These are phyloP conservation scores for Trogon surrucura DNA, from an alignment of 2,113 vertebrate genomes.

Conservation along the genomic window DNA sequence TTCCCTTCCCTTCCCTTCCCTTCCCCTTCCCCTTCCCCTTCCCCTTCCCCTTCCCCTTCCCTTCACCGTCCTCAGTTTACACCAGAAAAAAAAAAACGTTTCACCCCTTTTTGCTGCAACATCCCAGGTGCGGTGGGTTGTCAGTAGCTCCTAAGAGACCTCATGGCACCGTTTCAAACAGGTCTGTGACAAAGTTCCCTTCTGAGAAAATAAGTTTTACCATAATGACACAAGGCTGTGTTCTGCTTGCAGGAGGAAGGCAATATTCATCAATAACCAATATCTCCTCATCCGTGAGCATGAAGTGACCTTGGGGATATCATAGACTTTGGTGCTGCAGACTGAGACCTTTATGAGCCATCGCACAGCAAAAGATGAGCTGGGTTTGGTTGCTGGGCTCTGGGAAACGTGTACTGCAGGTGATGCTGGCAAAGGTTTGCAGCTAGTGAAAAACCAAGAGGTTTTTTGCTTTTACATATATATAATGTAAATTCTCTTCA, in stretches of 20 bases:
- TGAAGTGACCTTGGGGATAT: neutral
- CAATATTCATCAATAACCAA: neutral
- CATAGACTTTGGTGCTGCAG: neutral
- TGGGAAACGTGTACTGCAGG: fast-evolving
- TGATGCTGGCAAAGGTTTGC: neutral
- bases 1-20: neutral
- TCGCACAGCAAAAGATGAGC: neutral
- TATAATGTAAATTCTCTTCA: neutral
- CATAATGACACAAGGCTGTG: neutral
- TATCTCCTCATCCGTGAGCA: neutral
- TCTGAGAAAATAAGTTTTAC: neutral
- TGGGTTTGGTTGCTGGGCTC: neutral
- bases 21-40: too few species aligned
- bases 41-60: too few species aligned
- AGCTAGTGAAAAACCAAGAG: neutral
- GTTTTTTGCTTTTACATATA: neutral
- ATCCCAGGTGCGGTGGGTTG: neutral
- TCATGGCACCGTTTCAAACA: neutral
- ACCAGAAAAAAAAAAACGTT: neutral
- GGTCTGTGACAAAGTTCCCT: neutral
- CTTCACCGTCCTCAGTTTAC: neutral
- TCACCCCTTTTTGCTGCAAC: neutral
- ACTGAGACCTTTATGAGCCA: neutral
- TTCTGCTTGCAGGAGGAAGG: neutral
- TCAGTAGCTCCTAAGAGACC: neutral